Percentiles rank a stretch among this genome's conserved stretches.
These are phyloP conservation scores for Pristiophorus japonicus DNA, from an alignment of 2,113 vertebrate genomes.

Conservation along the genomic window DNA sequence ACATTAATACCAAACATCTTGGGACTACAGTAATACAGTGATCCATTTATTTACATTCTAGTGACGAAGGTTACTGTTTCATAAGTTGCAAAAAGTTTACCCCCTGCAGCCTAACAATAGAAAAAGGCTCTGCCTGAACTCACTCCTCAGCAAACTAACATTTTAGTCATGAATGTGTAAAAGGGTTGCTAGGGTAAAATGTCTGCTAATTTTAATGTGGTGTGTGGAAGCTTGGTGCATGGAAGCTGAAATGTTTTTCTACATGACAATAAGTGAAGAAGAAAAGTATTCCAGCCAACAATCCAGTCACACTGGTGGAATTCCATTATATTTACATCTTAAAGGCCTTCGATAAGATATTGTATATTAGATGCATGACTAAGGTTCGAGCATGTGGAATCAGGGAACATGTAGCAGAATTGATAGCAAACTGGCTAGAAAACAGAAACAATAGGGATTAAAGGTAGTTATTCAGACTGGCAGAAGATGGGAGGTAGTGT, in stretches of 20 bases:
- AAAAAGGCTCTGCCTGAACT: background rate
- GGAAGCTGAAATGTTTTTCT: background rate
- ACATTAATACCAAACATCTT: background rate
- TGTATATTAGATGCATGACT: background rate
- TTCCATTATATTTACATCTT: background rate
- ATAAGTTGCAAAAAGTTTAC: background rate
- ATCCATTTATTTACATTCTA: background rate
- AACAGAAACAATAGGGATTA: background rate
- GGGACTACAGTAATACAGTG: background rate
- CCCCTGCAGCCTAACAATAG: constrained; percentile 3
- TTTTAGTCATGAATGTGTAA: background rate
- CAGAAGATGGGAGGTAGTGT: background rate
- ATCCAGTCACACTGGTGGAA: background rate
- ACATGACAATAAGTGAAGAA: background rate
- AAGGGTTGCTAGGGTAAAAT: background rate
- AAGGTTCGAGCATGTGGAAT: background rate
- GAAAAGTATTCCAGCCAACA: background rate
- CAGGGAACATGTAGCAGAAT: background rate
- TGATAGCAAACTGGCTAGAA: background rate
- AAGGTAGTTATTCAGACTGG: background rate
- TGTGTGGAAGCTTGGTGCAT: too few species aligned
- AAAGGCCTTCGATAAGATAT: too few species aligned
- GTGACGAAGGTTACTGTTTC: background rate
- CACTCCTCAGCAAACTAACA: background rate
- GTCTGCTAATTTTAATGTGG: background rate